Conservation (phyloP, 2,888 invertebrate genomes). For the Epinotia ramella region DNA sequence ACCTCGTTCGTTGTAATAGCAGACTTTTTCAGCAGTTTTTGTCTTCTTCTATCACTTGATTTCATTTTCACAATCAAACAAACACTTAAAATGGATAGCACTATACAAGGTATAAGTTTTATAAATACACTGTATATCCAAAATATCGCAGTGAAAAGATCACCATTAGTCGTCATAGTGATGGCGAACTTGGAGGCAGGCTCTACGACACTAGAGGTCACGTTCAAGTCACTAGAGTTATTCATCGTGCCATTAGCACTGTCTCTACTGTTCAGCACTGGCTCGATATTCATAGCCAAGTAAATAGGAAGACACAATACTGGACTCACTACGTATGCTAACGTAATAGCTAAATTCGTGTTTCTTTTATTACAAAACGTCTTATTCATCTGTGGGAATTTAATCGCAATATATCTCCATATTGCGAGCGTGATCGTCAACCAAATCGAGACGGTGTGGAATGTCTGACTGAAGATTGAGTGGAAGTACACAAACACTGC, state of each 20-base stretch:
- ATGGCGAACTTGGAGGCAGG: constrained; percentile 87
- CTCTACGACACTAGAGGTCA: constrained; percentile 50
- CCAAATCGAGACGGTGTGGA: constrained; percentile 96
- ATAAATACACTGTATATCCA: constrained; percentile 97
- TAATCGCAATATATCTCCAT: constrained; percentile 95
- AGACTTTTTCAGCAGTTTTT: constrained; percentile 86
- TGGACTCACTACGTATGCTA: constrained; percentile 93
- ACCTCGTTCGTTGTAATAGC: constrained; percentile 76
- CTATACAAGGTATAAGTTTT: constrained; percentile 95
- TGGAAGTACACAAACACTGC: constrained; percentile 94
- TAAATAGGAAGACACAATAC: constrained; percentile 94
- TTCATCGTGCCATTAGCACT: constrained; percentile 62
- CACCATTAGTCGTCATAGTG: constrained; percentile 87
- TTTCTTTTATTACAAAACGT: constrained; percentile 92
- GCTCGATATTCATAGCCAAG: constrained; percentile 90
- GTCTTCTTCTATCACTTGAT: constrained; percentile 91
- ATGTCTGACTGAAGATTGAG: constrained; percentile 94
- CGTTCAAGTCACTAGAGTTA: constrained; percentile 58
- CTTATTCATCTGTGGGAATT: constrained; percentile 92
- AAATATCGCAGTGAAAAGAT: constrained; percentile 90
- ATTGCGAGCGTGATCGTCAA: constrained; percentile 96
- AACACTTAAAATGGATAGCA: constrained; percentile 92
- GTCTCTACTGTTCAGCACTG: constrained; percentile 59
- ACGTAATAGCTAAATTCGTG: constrained; percentile 90
- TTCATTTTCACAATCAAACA: constrained; percentile 91